These are phyloP conservation scores for Merodon equestris DNA, from an alignment of 2,888 invertebrate species.

Conservation along the genomic window DNA sequence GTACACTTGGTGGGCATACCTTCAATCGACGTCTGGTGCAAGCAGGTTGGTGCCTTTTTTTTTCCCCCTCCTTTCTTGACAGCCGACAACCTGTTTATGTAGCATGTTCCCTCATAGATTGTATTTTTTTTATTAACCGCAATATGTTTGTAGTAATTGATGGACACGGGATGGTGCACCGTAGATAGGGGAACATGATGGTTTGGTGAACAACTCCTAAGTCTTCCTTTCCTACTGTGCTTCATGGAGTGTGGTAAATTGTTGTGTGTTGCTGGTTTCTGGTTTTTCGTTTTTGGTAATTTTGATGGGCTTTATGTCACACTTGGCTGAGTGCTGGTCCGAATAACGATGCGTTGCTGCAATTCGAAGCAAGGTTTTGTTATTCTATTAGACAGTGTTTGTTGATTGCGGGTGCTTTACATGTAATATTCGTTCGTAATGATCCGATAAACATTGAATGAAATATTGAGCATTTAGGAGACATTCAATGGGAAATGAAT, in stretches of 20 bases:
- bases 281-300: conserved; percentile 40
- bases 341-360: conserved; percentile 17
- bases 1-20: background rate
- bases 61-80: conserved; percentile 1
- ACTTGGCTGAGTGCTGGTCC: conserved; percentile 41
- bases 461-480: background rate
- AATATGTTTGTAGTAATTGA: conserved; percentile 62
- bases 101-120: background rate
- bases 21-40: conserved; percentile 49
- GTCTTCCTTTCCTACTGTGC: conserved; percentile 39
- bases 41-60: conserved; percentile 8
- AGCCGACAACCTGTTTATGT: conserved; percentile 54
- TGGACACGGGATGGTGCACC: conserved; percentile 53
- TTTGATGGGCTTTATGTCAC: conserved; percentile 50
- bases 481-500: too few relatives aligned
- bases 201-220: conserved; percentile 41
- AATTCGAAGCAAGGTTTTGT: too few relatives aligned
- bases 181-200: conserved; percentile 22
- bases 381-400: too few relatives aligned
- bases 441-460: too few relatives aligned
- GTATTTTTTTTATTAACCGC: conserved; percentile 32
- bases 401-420: too few relatives aligned
- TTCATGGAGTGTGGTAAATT: conserved; percentile 52
- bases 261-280: conserved; percentile 4
- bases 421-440: too few relatives aligned